Base-by-base conservation (phyloP, 92 coral and sea anemone species). In the Metridium senile region DNA sequence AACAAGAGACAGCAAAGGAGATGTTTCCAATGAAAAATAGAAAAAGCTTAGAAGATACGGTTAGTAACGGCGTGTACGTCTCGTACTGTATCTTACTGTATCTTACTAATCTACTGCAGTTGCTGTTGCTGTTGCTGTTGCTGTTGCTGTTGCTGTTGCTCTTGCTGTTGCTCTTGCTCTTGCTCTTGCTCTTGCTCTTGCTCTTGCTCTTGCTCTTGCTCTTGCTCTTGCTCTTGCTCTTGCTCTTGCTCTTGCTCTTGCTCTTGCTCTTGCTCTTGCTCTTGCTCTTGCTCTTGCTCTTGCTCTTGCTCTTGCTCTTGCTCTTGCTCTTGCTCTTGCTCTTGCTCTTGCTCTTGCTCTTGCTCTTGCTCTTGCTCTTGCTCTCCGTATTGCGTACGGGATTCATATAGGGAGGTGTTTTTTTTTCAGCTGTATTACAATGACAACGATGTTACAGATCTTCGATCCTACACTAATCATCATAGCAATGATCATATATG, bases 391-490 rank as follows among this genome's bases (percentile, higher is more conserved):
- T 39, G 6, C 49, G n/a, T n/a, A n/a, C n/a, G n/a, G n/a, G n/a
- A n/a, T n/a, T 39, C 13, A 6, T 39, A 39, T 39, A 4, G 49
- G 6, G 6, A 13, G 6, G 8, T 39, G 6, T 39, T 39, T 39
- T 6, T 39, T 11, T 54, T 46, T n/a, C 9, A 71, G 63, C 0
- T 30, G 9, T 22, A 25, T 13, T 17, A 29, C 18, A 1, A 6
- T 9, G 64, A 71, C 22, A 30, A 34, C 26, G 34, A 30, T 28
- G 69, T 6, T 11, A 29, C 53, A 58, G 8, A 19, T 25, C 56
- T 73, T 2, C 54, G 21, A 26, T 73, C 68, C 18, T 85, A 25
- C 39, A n/a, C 47, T 8, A 87, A 72, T 74, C 58, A 45, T 0
- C 43, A 25, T 21, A 71, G 65, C 58, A 0, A 62, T 25, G 71